Percentiles rank a stretch among this genome's conserved stretches.
These are phyloP conservation scores for Limanda limanda DNA, from an alignment of 2,113 vertebrate species.

Conservation along the genomic window DNA sequence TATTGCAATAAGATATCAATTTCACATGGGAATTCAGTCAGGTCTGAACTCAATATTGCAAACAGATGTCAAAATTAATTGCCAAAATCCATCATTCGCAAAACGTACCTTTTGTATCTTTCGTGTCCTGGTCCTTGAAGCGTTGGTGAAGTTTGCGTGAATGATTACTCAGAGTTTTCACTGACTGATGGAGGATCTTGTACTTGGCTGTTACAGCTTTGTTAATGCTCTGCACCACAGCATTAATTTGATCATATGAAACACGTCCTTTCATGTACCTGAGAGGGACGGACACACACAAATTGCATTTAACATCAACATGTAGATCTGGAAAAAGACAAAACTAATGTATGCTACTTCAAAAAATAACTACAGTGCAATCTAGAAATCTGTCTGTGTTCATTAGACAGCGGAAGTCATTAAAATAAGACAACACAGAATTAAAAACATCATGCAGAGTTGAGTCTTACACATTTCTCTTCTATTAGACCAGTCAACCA, in stretches of 20 bases:
- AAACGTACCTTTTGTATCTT: conserved; percentile 88
- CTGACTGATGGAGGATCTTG: conserved; percentile 85
- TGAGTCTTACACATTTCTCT: no score
- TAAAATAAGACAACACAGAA: no score
- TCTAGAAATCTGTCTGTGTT: no score
- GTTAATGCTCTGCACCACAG: conserved; percentile 85
- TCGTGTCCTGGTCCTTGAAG: conserved; percentile 89
- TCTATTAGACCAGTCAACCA: no score
- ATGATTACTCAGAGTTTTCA: conserved; percentile 75
- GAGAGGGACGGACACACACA: conserved; percentile 3
- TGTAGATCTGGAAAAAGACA: background rate
- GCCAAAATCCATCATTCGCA: background rate
- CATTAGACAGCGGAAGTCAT: no score
- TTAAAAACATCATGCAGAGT: no score
- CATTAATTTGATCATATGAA: conserved; percentile 86
- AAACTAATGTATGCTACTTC: background rate
- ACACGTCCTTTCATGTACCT: conserved; percentile 92
- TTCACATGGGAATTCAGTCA: no score
- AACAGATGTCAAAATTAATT: background rate
- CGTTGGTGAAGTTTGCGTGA: conserved; percentile 83
- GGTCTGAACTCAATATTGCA: background rate
- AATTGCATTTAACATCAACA: background rate
- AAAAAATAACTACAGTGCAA: background rate
- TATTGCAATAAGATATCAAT: no score
- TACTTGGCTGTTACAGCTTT: conserved; percentile 86